These are phyloP conservation scores for Ibidorhyncha struthersii DNA, from an alignment of 2,113 vertebrate species.

Conservation along the genomic window DNA sequence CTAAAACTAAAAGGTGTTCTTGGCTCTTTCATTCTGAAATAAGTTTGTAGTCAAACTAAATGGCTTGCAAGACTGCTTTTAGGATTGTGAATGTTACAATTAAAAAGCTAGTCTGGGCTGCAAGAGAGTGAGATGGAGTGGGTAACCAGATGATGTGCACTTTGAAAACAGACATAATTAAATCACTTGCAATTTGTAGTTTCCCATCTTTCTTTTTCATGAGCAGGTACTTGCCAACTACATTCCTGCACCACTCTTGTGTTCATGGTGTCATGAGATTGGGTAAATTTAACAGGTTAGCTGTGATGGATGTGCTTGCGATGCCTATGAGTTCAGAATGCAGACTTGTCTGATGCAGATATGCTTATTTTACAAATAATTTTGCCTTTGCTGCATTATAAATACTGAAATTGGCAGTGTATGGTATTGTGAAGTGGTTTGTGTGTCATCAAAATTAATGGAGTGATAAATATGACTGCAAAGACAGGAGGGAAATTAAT, in stretches of 20 bases:
- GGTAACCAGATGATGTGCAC: background rate
- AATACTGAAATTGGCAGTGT: background rate
- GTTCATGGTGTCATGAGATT: background rate
- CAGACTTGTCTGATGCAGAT: background rate
- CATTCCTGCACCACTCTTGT: background rate
- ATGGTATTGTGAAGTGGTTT: background rate
- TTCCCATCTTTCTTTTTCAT: background rate
- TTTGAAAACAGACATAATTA: background rate
- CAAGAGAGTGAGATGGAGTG: background rate
- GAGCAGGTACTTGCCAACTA: background rate
- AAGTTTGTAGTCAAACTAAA: background rate
- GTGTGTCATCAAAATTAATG: background rate
- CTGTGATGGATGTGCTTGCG: background rate
- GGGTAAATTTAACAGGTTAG: background rate
- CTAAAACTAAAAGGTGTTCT: background rate
- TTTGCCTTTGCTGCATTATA: background rate
- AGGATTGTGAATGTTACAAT: background rate
- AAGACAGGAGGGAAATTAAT: background rate
- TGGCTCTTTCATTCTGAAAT: background rate
- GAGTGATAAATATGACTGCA: background rate
- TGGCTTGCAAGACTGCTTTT: background rate
- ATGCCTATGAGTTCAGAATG: background rate
- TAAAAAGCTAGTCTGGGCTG: background rate
- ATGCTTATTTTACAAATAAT: background rate
- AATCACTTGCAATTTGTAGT: background rate